Percentiles rank a stretch among this genome's conserved stretches.
phyloP scores from a whole-genome alignment of 2,113 vertebrate species.

The Sebastes schlegelii region DNA sequence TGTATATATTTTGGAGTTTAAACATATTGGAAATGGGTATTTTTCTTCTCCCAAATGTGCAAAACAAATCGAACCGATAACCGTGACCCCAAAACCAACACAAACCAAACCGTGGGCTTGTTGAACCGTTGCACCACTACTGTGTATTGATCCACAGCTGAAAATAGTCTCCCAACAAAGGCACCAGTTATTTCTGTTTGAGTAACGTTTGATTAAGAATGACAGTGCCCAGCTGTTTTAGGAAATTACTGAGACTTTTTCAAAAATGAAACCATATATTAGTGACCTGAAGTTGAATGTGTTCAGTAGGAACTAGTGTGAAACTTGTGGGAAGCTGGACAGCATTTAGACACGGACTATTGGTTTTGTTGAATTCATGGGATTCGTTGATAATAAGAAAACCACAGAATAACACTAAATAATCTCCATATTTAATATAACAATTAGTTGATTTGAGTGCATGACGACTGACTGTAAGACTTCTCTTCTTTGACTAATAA shows the following conservation, averaged over 20 bases:
- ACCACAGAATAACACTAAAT: not conserved
- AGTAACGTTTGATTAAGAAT: too few relatives aligned
- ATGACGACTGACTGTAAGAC: not conserved
- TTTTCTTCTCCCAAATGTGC: too few relatives aligned
- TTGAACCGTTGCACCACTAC: too few relatives aligned
- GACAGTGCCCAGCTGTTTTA: too few relatives aligned
- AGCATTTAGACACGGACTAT: not conserved
- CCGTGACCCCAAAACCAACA: too few relatives aligned
- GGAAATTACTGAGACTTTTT: too few relatives aligned
- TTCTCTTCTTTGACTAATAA: constrained; percentile 1
- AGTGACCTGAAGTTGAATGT: not conserved
- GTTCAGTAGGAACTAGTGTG: not conserved
- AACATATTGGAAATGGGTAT: too few relatives aligned
- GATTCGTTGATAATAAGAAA: not conserved
- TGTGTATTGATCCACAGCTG: too few relatives aligned
- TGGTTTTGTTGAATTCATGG: constrained; percentile 6
- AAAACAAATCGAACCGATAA: too few relatives aligned
- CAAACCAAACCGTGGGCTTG: too few relatives aligned
- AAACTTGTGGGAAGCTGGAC: not conserved
- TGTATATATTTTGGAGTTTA: too few relatives aligned
- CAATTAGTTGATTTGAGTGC: not conserved
- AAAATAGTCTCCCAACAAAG: not conserved
- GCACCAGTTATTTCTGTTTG: not conserved
- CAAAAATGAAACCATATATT: not conserved
- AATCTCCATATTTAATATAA: not conserved